phyloP scores from a whole-genome alignment of 2,888 invertebrate species.

The Sesia apiformis region DNA sequence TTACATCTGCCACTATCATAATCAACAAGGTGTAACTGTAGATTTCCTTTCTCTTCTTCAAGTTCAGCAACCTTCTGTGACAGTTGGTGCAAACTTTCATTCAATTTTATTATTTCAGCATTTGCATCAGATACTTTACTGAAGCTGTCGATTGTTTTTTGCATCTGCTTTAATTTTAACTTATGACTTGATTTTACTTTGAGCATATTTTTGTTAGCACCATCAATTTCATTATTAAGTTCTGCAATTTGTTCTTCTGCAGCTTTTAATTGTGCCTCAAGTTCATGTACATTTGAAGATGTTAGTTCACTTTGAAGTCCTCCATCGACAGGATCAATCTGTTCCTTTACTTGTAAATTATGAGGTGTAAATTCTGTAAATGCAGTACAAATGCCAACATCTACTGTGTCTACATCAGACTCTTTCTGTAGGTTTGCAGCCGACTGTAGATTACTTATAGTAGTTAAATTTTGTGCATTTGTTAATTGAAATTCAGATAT shows the following conservation, averaged over 20 bases:
- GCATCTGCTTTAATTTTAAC: constrained; percentile 82
- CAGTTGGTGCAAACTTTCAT: constrained; percentile 76
- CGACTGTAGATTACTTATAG: constrained; percentile 21
- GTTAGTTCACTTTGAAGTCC: not conserved
- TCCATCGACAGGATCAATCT: constrained; percentile 1
- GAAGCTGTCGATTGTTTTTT: constrained; percentile 81
- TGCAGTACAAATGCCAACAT: constrained; percentile 38
- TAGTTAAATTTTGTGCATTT: constrained; percentile 18
- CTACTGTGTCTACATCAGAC: constrained; percentile 19
- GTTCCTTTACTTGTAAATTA: not conserved
- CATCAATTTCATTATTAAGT: constrained; percentile 81
- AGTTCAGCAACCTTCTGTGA: constrained; percentile 87
- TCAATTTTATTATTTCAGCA: constrained; percentile 78
- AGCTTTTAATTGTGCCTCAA: constrained; percentile 57
- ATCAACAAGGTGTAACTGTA: constrained; percentile 88
- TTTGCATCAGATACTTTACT: constrained; percentile 80
- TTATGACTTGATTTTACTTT: constrained; percentile 83
- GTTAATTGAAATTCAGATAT: constrained; percentile 40
- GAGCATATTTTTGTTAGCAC: constrained; percentile 83
- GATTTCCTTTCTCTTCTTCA: constrained; percentile 93
- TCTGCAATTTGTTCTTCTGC: constrained; percentile 60
- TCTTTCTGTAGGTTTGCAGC: constrained; percentile 4
- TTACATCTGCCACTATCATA: constrained; percentile 82
- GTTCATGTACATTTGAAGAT: constrained; percentile 21
- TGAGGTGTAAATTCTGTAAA: constrained; percentile 5